Conservation (phyloP, 2,888 invertebrate species). For the Ceraclea dissimilis region DNA sequence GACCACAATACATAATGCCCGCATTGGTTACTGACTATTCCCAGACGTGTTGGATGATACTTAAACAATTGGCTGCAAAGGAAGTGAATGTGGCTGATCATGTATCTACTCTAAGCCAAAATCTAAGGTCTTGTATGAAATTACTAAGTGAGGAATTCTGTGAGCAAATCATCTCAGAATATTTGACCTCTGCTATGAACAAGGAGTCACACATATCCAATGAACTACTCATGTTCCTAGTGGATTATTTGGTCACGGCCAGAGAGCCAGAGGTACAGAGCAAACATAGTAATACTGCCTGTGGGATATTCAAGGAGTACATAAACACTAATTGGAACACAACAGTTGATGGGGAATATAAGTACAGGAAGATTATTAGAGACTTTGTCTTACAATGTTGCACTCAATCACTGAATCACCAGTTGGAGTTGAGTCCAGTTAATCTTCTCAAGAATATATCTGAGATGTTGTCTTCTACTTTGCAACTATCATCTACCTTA, state of each 20-base stretch:
- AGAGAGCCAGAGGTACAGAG: slow-evolving; percentile 15
- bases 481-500: slow-evolving; percentile 9
- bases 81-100: slow-evolving; percentile 8
- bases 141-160: slow-evolving; percentile 28
- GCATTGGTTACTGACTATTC: slow-evolving; percentile 11
- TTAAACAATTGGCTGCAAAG: slow-evolving; percentile 9
- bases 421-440: slow-evolving; percentile 6
- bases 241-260: slow-evolving; percentile 13
- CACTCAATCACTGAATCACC: slow-evolving; percentile 4
- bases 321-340: slow-evolving; percentile 18
- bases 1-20: background rate
- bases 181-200: slow-evolving; percentile 22
- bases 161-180: slow-evolving; percentile 26
- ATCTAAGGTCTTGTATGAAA: slow-evolving; percentile 10
- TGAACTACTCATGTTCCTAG: slow-evolving; percentile 15
- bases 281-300: slow-evolving; percentile 9
- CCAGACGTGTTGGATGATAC: slow-evolving; percentile 9
- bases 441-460: slow-evolving; percentile 7
- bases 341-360: slow-evolving; percentile 5
- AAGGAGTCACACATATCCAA: background rate
- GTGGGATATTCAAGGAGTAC: slow-evolving; percentile 13
- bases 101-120: background rate
- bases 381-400: slow-evolving; percentile 15
- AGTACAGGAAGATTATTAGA: slow-evolving; percentile 9
- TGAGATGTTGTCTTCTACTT: slow-evolving; percentile 10